These are phyloP conservation scores for Harpagoxenus sublaevis DNA, from an alignment of 2,888 invertebrate species.

Conservation along the genomic window DNA sequence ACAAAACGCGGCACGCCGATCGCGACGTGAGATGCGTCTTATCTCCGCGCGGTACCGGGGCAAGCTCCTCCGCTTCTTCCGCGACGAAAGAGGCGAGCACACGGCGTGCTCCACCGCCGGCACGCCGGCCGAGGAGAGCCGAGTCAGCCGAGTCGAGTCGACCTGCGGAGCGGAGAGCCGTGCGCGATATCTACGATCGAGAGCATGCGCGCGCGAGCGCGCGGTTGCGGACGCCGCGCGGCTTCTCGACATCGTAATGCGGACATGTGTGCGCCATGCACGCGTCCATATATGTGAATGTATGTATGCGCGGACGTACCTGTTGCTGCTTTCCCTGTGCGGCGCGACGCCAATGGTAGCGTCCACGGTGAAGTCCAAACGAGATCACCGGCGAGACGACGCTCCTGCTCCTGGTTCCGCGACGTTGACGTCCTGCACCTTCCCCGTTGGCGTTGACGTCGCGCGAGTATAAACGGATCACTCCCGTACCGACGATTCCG, in stretches of 20 bases:
- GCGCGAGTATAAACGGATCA: background rate
- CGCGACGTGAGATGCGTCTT: slow-evolving; percentile 54
- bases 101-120: slow-evolving; percentile 34
- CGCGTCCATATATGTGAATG: slow-evolving; percentile 50
- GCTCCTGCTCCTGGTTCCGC: no score
- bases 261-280: background rate
- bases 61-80: slow-evolving; percentile 31
- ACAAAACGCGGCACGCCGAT: slow-evolving; percentile 48
- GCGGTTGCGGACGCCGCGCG: slow-evolving; percentile 36
- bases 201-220: slow-evolving; percentile 71
- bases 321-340: slow-evolving; percentile 73
- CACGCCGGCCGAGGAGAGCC: background rate
- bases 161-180: background rate
- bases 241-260: slow-evolving; percentile 28
- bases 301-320: slow-evolving; percentile 58
- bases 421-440: no score
- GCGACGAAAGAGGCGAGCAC: slow-evolving; percentile 64
- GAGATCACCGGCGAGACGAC: slow-evolving; percentile 36
- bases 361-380: slow-evolving; percentile 23
- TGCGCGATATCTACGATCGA: slow-evolving; percentile 69
- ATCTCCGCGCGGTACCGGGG: slow-evolving; percentile 11
- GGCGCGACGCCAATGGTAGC: slow-evolving; percentile 42
- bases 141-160: background rate
- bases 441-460: background rate
- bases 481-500: background rate